These are phyloP conservation scores for Pocillopora verrucosa DNA, from an alignment of 64 coral and sea anemone genomes.

Conservation along the genomic window DNA sequence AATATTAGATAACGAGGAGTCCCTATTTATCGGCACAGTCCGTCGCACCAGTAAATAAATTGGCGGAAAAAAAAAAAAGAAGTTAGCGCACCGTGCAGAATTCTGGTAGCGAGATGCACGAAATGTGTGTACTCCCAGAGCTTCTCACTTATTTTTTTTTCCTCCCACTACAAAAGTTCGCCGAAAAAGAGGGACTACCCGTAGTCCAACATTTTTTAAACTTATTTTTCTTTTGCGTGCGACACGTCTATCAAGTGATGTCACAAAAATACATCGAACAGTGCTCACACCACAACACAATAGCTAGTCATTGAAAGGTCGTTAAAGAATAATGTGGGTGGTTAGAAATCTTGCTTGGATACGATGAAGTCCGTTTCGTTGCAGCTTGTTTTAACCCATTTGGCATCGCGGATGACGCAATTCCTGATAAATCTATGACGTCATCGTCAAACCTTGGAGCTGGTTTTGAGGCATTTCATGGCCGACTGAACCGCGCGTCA, in stretches of 20 bases:
- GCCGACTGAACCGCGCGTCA: conserved; percentile 22
- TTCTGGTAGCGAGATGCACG: no score
- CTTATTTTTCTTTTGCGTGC: background rate
- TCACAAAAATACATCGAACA: no score
- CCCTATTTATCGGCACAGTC: no score
- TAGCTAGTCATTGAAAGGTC: background rate
- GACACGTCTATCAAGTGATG: no score
- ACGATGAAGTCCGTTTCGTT: background rate
- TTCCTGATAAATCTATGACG: conserved; percentile 31
- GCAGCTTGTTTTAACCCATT: conserved; percentile 34
- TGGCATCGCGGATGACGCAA: conserved; percentile 26
- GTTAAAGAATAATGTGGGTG: background rate
- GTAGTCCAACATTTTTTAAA: background rate
- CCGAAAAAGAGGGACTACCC: background rate
- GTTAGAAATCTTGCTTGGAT: background rate
- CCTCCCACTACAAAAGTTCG: no score
- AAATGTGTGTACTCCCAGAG: no score
- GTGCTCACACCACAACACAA: no score
- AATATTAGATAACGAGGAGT: no score
- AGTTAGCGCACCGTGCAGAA: no score
- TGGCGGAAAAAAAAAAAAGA: no score
- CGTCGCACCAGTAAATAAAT: no score
- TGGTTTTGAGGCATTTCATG: conserved; percentile 38
- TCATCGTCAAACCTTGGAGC: background rate
- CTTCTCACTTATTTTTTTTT: no score